Percentiles rank a stretch among this genome's conserved stretches.
These are phyloP conservation scores for Sakesphorus luctuosus DNA, from an alignment of 2,113 vertebrate genomes.

Conservation along the genomic window DNA sequence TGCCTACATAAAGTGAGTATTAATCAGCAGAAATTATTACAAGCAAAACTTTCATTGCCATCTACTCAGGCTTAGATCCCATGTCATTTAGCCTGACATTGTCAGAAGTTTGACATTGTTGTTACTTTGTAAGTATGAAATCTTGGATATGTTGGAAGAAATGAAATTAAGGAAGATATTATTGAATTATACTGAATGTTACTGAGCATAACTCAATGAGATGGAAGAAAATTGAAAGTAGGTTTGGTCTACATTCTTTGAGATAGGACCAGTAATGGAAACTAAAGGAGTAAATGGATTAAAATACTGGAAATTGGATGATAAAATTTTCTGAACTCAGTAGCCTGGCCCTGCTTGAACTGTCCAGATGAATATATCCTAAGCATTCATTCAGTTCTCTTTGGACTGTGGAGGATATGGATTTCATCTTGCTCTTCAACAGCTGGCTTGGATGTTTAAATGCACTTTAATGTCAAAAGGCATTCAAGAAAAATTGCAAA, in stretches of 20 bases:
- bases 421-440: not conserved
- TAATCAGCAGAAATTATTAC: not conserved
- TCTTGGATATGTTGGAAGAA: not conserved
- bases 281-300: not conserved
- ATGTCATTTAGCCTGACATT: not conserved
- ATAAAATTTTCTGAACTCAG: not conserved
- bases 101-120: not conserved
- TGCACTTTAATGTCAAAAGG: not conserved
- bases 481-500: not conserved
- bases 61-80: not conserved
- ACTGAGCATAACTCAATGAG: not conserved
- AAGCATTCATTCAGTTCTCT: not conserved
- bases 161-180: not conserved
- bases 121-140: not conserved
- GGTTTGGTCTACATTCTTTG: not conserved
- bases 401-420: not conserved
- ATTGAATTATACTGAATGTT: not conserved
- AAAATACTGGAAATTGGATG: not conserved
- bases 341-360: not conserved
- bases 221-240: not conserved
- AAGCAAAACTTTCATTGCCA: not conserved
- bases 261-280: not conserved
- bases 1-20: not conserved
- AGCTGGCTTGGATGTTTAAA: not conserved
- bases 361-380: not conserved